phyloP scores from a whole-genome alignment of 2,113 vertebrate genomes.

The Lophotis ruficrista region DNA sequence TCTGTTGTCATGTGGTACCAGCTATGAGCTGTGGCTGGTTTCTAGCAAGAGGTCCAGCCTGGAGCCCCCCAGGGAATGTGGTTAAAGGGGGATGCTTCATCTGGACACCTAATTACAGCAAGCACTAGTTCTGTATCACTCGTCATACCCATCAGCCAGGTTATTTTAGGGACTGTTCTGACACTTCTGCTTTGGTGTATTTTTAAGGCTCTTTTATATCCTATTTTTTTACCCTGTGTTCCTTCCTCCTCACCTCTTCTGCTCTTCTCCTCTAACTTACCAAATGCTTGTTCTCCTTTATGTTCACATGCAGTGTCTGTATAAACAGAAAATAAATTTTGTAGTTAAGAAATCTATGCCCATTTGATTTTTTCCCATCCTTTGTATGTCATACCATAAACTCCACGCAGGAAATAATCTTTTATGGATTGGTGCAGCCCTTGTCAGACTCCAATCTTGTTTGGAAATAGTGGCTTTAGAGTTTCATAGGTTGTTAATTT shows the following conservation, averaged over 20 bases:
- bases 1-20: neutral
- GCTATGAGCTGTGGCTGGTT: neutral
- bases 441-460: neutral
- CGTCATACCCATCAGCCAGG: neutral
- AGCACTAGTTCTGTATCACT: neutral
- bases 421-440: neutral
- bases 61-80: neutral
- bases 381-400: neutral
- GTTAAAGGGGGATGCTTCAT: neutral
- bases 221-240: neutral
- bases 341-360: neutral
- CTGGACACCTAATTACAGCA: neutral
- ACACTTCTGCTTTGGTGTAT: neutral
- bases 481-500: neutral
- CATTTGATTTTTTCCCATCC: neutral
- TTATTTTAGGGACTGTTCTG: constrained; percentile 12
- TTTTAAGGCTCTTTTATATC: neutral
- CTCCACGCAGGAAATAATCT: neutral
- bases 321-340: neutral
- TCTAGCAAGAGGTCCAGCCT: neutral
- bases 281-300: neutral
- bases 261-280: neutral
- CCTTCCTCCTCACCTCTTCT: neutral
- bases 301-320: neutral
- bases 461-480: neutral